Base-by-base conservation (phyloP, 2,797 vertebrate genomes). In the Gobio occitaniae region DNA sequence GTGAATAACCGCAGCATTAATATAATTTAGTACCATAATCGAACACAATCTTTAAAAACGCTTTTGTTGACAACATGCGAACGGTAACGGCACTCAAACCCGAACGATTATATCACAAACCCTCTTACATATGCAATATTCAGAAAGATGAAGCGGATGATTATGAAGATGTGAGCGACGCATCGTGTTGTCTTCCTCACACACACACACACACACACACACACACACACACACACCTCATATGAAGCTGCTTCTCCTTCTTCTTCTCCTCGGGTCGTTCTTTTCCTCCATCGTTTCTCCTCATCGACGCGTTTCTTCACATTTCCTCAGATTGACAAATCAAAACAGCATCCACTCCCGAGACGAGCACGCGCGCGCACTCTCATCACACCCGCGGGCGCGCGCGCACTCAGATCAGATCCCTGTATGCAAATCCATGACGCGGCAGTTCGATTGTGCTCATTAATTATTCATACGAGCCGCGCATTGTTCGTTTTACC, bases 221-320 rank as follows among this genome's bases (percentile, higher is more conserved):
- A 25, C 25, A 25, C 25, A 25, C 25, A 41, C 41, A 41, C 41
- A 41, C 41, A 8, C 41, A 81, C 79, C 79, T 80, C 79, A 80
- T 8, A 4, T 65, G 6, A 65, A 32, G 61, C 61, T 19, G 25
- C 48, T 68, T 44, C 65, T 79, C 61, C 41, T 48, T 2, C 63
- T 21, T 10, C n/a, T 78, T 4, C 59, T 52, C n/a, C 61, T 63
- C 44, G 59, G 29, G 3, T 80, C 65, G 29, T 16, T 25, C 3
- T 12, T 25, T 12, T 17, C 79, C 47, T 54, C 48, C 79, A 81
- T 81, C 47, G 25, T 17, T 47, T 65, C 41, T n/a, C 52, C 19
- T 13, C 36, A 19, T 44, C n/a, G 6, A 17, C 61, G 6, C 19
- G 63, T 54, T 25, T 52, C 65, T 38, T 32, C 25, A 41, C 38